phyloP scores from a whole-genome alignment of 1,140 invertebrate species.

The Scylla paramamosain region DNA sequence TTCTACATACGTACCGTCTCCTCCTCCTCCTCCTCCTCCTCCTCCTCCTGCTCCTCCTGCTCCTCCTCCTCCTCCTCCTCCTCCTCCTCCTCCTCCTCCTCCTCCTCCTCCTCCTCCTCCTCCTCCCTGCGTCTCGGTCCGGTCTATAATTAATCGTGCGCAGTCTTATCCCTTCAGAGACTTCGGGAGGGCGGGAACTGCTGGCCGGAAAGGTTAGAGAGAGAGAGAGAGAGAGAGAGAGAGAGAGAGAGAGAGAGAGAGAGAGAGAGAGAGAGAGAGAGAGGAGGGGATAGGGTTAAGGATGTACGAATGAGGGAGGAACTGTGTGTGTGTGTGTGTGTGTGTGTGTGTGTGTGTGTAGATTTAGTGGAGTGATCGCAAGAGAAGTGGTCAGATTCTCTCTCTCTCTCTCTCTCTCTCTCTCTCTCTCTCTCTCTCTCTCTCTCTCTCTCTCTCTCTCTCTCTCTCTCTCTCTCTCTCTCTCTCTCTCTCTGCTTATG shows the following conservation, averaged over 20 bases:
- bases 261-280: slow-evolving; percentile 9
- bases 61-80: not conserved
- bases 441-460: slow-evolving; percentile 26
- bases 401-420: slow-evolving; percentile 9
- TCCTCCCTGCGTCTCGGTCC: not conserved
- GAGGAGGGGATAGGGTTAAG: not conserved
- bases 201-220: not conserved
- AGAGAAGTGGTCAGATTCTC: slow-evolving; percentile 8
- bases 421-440: slow-evolving; percentile 36
- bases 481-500: not conserved
- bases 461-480: not conserved
- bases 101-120: not conserved
- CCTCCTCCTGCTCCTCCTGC: slow-evolving; percentile 16
- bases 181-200: not conserved
- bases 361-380: not conserved
- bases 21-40: not conserved
- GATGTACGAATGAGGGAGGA: not conserved
- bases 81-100: not conserved
- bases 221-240: slow-evolving; percentile 44
- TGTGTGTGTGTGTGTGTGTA: slow-evolving; percentile 29
- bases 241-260: slow-evolving; percentile 28
- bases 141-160: slow-evolving; percentile 47
- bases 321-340: not conserved
- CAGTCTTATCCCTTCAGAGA: not conserved
- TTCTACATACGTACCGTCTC: no score